A percentile compares a stretch with the other conserved stretches of the same genome.
Evolutionary conservation across 1,140 invertebrate species (phyloP).

Genomic region (Mya arenaria): DNA sequence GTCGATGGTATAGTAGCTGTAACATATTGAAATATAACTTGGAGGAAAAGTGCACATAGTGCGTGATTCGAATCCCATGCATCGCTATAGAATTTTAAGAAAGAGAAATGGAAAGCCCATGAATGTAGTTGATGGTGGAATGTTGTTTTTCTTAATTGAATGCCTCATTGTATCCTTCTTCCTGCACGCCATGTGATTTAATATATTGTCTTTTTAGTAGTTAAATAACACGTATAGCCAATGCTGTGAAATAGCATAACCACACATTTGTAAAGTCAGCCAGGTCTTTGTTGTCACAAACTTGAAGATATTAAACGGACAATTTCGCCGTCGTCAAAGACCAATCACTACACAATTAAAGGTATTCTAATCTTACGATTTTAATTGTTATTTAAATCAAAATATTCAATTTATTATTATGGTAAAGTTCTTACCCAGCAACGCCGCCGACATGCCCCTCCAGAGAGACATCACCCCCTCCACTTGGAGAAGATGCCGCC

Average conservation of each 20-base stretch:
- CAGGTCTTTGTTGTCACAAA: too few relatives aligned
- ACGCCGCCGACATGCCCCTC: slow-evolving; percentile 14
- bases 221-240: background rate
- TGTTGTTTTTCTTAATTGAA: too few relatives aligned
- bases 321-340: background rate
- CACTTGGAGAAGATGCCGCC: background rate
- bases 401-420: too few relatives aligned
- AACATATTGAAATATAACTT: background rate
- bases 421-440: slow-evolving; percentile 29
- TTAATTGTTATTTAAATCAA: too few relatives aligned
- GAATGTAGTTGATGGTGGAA: too few relatives aligned
- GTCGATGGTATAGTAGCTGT: slow-evolving; percentile 24
- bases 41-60: too few relatives aligned
- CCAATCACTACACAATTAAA: background rate
- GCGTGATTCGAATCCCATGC: too few relatives aligned
- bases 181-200: too few relatives aligned
- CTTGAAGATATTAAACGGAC: background rate
- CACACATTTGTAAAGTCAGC: too few relatives aligned
- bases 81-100: too few relatives aligned
- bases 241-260: background rate
- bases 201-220: background rate
- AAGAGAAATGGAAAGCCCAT: too few relatives aligned
- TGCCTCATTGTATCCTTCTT: too few relatives aligned
- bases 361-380: background rate
- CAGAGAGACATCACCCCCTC: slow-evolving; percentile 14